A percentile compares a stretch with the other conserved stretches of the same genome.
phyloP scores from a whole-genome alignment of 2,797 vertebrate genomes.

The Melanotaenia nigrans region DNA sequence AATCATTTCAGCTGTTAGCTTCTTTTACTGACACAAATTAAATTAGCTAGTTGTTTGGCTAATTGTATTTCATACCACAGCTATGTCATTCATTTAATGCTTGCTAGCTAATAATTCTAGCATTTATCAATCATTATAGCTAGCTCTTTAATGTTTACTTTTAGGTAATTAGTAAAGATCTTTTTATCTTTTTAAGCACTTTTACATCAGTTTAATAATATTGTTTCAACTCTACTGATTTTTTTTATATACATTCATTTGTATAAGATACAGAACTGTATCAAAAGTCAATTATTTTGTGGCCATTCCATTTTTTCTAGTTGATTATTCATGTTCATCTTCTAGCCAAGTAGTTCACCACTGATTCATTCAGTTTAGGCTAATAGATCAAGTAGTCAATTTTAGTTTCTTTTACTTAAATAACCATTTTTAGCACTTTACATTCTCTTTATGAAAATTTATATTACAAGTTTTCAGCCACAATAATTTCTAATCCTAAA shows the following conservation, averaged over 20 bases:
- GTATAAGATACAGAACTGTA: not conserved
- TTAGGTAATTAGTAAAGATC: no score
- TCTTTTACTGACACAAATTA: no score
- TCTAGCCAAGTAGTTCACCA: not conserved
- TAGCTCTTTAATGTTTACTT: no score
- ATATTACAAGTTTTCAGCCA: not conserved
- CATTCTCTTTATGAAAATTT: not conserved
- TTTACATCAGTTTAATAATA: not conserved
- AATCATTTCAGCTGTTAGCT: no score
- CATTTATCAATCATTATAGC: no score
- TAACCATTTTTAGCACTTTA: not conserved
- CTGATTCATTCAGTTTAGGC: not conserved
- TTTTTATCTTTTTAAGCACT: not conserved
- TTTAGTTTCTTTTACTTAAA: not conserved
- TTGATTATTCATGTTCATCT: not conserved
- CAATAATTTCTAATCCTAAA: not conserved
- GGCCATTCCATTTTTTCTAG: not conserved
- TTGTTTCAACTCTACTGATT: not conserved
- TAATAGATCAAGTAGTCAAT: not conserved
- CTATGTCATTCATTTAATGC: no score
- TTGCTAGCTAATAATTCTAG: no score
- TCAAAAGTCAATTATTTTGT: not conserved
- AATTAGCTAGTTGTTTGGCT: no score
- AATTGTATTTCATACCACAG: no score
- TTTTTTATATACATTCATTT: not conserved